These are phyloP conservation scores for Chaetophractus vellerosus DNA, from an alignment of 2,797 vertebrate species.

Conservation along the genomic window DNA sequence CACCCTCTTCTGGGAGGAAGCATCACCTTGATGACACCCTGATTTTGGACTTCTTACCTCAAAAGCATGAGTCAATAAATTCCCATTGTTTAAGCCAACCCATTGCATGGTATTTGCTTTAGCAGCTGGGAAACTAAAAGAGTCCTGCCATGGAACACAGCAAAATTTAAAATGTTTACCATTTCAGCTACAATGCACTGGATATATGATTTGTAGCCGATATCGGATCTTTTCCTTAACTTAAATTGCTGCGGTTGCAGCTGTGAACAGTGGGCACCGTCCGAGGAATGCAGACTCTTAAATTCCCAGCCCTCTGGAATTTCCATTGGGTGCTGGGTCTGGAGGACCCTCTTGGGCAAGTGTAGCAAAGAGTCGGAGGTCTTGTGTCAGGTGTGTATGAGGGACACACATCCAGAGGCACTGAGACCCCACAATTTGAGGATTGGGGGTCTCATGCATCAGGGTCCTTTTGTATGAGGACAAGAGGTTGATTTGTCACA, in stretches of 20 bases:
- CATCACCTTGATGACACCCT: no score
- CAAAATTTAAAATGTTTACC: no score
- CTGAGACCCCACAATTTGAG: background rate
- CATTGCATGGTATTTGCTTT: no score
- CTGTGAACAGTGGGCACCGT: background rate
- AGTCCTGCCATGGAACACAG: background rate
- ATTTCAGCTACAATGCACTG: rapidly evolving
- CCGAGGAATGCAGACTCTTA: background rate
- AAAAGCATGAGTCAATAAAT: no score
- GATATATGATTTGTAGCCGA: no score
- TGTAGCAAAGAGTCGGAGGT: no score
- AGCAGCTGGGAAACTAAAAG: no score
- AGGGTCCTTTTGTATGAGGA: background rate
- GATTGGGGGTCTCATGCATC: background rate
- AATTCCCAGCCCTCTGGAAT: background rate
- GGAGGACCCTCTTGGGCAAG: background rate
- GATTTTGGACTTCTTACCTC: no score
- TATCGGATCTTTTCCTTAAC: background rate
- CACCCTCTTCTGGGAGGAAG: no score
- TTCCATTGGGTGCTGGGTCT: background rate
- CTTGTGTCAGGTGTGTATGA: no score
- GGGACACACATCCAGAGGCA: no score
- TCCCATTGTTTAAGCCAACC: no score
- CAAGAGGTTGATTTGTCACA: background rate
- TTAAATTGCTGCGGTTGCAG: background rate